Evolutionary conservation across 2,888 invertebrate species (phyloP).

Genomic region (Erebia epiphron): DNA sequence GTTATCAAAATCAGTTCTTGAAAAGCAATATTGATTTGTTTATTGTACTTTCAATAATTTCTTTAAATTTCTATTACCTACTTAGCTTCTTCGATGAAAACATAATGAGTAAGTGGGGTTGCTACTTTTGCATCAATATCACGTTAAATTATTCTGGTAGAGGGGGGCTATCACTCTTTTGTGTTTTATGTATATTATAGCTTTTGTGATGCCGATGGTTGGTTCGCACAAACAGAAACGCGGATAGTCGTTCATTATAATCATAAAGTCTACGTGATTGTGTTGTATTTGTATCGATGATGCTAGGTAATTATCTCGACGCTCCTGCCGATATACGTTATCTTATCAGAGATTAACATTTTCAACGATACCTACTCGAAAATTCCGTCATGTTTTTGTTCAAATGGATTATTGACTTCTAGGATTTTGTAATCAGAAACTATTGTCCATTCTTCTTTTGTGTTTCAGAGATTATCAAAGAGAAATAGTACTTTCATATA

Average conservation of each 20-base stretch:
- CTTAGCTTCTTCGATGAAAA: background rate
- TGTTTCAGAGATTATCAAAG: too few relatives aligned
- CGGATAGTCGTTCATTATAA: background rate
- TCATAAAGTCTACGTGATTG: background rate
- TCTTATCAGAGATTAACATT: conserved; percentile 9
- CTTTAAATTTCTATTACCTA: background rate
- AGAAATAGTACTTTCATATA: too few relatives aligned
- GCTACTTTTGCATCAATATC: background rate
- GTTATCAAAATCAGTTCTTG: too few relatives aligned
- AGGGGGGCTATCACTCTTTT: too few relatives aligned
- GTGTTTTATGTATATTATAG: too few relatives aligned
- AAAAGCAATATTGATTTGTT: too few relatives aligned
- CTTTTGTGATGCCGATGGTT: background rate
- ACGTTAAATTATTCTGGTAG: background rate
- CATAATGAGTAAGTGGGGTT: too few relatives aligned
- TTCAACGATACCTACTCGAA: background rate
- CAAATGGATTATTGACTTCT: background rate
- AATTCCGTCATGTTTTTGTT: background rate
- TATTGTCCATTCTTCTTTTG: background rate
- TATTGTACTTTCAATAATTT: background rate
- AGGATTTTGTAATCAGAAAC: background rate
- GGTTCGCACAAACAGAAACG: background rate
- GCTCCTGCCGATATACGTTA: background rate
- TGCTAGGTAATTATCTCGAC: background rate
- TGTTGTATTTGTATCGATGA: background rate